Evolutionary conservation across 2,797 vertebrate genomes (phyloP), one percentile per base, ranked within the genome.

Genomic region (Acanthurus leucopareius): DNA sequence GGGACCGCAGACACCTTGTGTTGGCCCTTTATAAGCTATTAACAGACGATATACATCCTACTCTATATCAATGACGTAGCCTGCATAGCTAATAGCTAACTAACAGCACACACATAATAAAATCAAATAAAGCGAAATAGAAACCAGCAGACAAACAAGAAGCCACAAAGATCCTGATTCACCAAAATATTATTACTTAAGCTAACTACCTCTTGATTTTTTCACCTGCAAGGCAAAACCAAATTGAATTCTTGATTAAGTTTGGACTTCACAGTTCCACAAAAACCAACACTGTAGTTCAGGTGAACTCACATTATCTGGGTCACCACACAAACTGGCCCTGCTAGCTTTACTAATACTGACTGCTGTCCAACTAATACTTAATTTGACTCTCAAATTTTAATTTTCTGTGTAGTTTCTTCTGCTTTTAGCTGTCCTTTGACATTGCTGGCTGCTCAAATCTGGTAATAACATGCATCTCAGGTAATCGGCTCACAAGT

Each of bases 1-100:
- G 65, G 53, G 88, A 88, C 89, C 91, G 40, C 0, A 4, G 83
- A 93, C 86, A 87, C 83, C 69, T 80, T 45, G 15, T 25, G 1
- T 3, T 81, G 66, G 80, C 64, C 65, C 73, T 85, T 63, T 52
- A 58, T 76, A 54, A 49, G 69, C 10, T 75, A 32, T 77, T 62
- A 45, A 62, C 32, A 59, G 45, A 58, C 45, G 64, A 76, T 20
- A 25, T 22, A 57, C 8, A 67, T 7, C 28, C 61, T 45, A 42
- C 40, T 13, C 9, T 13, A 22, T 14, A 28, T 70, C 40, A 59
- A 38, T 56, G 11, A 59, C n/a, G 51, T 19, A 72, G 56, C 42
- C 13, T 0, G 2, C 28, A 61, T 22, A 54, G 19, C 48, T 19
- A 11, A 22, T 38, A 17, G 6, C 19, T 53, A 57, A 17, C 1